These are phyloP conservation scores for Haliclona indistincta DNA, from an alignment of 37 sponge, comb jelly and placozoan species.

Conservation along the genomic window DNA sequence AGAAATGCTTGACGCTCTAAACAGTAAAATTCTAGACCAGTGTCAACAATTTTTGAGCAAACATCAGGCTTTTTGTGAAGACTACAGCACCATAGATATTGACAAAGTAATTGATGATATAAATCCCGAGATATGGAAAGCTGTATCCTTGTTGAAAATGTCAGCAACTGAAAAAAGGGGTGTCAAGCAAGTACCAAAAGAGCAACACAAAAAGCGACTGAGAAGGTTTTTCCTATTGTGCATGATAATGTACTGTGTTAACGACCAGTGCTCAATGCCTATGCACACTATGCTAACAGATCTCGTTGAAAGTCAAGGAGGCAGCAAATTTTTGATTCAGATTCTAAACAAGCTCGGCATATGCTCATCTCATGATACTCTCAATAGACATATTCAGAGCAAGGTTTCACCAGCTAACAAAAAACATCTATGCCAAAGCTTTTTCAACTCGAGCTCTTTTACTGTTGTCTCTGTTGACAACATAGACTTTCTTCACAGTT, in stretches of 20 bases:
- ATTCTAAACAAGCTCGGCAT: constrained; percentile 19
- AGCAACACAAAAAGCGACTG: too few relatives aligned
- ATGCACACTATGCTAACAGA: constrained; percentile 25
- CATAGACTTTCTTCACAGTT: constrained; percentile 31
- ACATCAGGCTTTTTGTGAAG: too few relatives aligned
- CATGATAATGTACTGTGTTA: neutral
- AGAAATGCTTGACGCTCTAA: too few relatives aligned
- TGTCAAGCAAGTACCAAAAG: too few relatives aligned
- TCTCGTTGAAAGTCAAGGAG: constrained; percentile 27
- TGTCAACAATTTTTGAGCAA: too few relatives aligned
- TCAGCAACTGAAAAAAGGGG: too few relatives aligned
- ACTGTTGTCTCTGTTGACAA: constrained; percentile 18
- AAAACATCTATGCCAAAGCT: neutral
- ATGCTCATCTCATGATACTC: constrained; percentile 19
- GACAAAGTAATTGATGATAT: too few relatives aligned
- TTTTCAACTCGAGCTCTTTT: neutral
- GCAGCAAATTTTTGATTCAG: constrained; percentile 5
- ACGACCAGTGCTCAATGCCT: constrained; percentile 27
- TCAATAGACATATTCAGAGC: constrained; percentile 16
- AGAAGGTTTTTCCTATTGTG: constrained; percentile 9
- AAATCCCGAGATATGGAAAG: too few relatives aligned
- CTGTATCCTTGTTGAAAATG: too few relatives aligned
- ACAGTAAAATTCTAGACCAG: too few relatives aligned
- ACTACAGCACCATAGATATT: too few relatives aligned
- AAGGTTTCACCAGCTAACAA: neutral